phyloP scores from a whole-genome alignment of 2,113 vertebrate genomes.

The Neolamprologus longior region DNA sequence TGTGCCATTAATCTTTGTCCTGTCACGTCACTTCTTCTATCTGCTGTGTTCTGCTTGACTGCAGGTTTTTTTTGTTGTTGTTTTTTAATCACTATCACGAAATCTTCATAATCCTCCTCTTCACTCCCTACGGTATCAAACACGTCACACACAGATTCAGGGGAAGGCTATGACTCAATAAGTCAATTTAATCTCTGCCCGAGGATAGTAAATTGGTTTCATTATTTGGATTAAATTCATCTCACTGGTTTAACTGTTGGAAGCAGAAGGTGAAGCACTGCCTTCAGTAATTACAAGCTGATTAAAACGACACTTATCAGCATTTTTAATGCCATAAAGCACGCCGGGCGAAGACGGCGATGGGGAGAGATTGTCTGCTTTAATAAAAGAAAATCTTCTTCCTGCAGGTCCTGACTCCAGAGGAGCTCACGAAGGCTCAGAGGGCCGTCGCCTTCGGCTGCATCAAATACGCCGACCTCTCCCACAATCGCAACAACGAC shows the following conservation, averaged over 20 bases:
- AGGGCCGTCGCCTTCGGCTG: constrained; percentile 88
- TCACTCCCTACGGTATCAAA: not conserved
- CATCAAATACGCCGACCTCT: constrained; percentile 96
- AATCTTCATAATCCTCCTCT: not conserved
- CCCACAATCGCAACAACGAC: constrained; percentile 93
- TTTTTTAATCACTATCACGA: not conserved
- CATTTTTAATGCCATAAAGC: not conserved
- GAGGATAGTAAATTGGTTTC: not conserved
- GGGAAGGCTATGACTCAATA: not conserved
- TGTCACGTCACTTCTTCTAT: not conserved
- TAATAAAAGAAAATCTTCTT: not conserved
- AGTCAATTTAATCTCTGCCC: constrained; percentile 16
- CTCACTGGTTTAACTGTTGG: not conserved
- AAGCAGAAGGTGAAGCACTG: not conserved
- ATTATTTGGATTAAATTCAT: constrained; percentile 20
- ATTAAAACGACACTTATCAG: not conserved
- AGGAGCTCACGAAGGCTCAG: constrained; percentile 86
- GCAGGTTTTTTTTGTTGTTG: not conserved
- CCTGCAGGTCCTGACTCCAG: constrained; percentile 73
- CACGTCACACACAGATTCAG: not conserved
- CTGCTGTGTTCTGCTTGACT: not conserved
- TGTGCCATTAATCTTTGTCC: not conserved
- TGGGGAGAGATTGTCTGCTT: not conserved
- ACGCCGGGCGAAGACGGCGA: not conserved
- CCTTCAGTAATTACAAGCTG: not conserved